phyloP scores from a whole-genome alignment of 2,113 vertebrate genomes.

The Litocranius walleri region DNA sequence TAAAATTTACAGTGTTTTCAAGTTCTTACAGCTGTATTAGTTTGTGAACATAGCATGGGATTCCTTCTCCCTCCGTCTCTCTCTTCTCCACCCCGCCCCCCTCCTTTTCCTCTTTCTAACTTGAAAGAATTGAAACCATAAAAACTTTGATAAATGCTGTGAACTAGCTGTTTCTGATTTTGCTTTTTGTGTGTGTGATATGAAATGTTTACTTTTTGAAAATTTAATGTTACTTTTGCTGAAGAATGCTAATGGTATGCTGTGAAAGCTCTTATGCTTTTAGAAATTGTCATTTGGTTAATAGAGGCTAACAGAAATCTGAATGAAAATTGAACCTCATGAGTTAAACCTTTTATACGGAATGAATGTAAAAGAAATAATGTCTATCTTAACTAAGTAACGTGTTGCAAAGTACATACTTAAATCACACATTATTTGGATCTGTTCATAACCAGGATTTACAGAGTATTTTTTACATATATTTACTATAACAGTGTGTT shows the following conservation, averaged over 20 bases:
- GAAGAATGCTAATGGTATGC: conserved; percentile 42
- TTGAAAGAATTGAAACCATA: conserved; percentile 68
- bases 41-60: conserved; percentile 71
- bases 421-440: neutral
- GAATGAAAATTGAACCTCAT: neutral
- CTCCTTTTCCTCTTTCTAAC: conserved; percentile 3
- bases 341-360: neutral
- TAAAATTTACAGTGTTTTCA: neutral
- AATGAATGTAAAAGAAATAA: conserved; percentile 1
- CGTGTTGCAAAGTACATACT: neutral
- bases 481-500: neutral
- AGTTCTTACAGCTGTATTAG: neutral
- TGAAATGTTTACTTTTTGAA: conserved; percentile 63
- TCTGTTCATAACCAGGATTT: neutral
- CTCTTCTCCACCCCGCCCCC: neutral
- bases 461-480: neutral
- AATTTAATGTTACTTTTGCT: conserved; percentile 62
- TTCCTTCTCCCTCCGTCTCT: neutral
- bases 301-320: neutral
- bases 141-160: conserved; percentile 61
- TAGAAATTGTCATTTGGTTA: neutral
- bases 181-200: conserved; percentile 71
- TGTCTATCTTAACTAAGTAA: neutral
- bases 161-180: conserved; percentile 64
- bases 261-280: conserved; percentile 46